Conservation (phyloP, 2,888 invertebrate species). For the Masnerella sp. region DNA sequence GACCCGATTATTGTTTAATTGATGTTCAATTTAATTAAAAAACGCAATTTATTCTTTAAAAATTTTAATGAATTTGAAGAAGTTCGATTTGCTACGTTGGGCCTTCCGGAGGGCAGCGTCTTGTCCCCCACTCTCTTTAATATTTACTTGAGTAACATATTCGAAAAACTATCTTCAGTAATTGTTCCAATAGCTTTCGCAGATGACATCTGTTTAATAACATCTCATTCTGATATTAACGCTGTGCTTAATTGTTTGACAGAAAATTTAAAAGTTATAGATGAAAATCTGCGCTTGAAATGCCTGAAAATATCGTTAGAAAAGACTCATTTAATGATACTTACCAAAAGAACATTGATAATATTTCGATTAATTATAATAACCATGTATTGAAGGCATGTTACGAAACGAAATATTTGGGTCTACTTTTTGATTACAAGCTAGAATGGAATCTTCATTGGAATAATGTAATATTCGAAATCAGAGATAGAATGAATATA, state of each 20-base stretch:
- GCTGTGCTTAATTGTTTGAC: neutral
- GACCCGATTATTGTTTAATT: constrained; percentile 6
- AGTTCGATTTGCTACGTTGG: neutral
- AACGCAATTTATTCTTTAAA: constrained; percentile 1
- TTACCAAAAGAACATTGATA: neutral
- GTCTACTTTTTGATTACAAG: neutral
- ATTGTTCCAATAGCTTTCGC: neutral
- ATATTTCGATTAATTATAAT: neutral
- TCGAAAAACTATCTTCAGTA: neutral
- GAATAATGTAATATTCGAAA: neutral
- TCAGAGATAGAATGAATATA: neutral
- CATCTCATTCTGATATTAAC: neutral
- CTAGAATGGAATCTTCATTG: neutral
- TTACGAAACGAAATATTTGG: constrained; percentile 1
- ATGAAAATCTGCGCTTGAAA: neutral
- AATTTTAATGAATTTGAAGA: neutral
- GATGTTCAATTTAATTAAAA: neutral
- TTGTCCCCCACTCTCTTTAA: constrained; percentile 15
- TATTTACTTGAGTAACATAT: neutral
- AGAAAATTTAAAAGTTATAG: neutral
- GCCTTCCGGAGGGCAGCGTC: constrained; percentile 8
- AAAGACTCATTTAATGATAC: constrained; percentile 1
- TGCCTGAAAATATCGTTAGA: neutral
- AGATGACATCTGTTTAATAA: constrained; percentile 1
- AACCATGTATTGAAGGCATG: neutral